A percentile compares a stretch with the other conserved stretches of the same genome.
Conservation (phyloP, 2,888 invertebrate species). For the Phortica okadai region DNA sequence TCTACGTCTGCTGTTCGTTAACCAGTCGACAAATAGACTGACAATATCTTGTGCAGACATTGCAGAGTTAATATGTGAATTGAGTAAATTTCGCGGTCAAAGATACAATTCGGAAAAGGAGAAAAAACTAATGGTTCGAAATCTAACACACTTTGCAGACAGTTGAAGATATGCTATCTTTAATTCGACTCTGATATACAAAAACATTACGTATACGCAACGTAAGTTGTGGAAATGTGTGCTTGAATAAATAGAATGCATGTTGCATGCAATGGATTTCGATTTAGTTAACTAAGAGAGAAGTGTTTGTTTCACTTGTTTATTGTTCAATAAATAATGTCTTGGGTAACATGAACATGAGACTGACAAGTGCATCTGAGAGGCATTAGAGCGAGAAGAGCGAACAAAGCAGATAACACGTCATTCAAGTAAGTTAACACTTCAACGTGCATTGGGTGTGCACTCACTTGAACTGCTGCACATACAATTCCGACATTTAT, state of each 20-base stretch:
- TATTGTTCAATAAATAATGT: constrained; percentile 48
- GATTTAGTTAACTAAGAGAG: not conserved
- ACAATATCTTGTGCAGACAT: too few relatives aligned
- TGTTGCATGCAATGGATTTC: not conserved
- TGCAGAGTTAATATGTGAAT: too few relatives aligned
- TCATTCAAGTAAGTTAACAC: not conserved
- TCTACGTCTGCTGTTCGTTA: too few relatives aligned
- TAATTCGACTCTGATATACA: not conserved
- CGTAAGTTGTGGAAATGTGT: constrained; percentile 34
- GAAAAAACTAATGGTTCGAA: too few relatives aligned
- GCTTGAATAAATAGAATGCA: not conserved
- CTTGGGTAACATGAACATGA: constrained; percentile 6
- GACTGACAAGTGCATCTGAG: constrained; percentile 54
- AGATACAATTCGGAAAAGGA: too few relatives aligned
- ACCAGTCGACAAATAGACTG: too few relatives aligned
- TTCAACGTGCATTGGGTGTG: constrained; percentile 19
- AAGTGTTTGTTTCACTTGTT: constrained; percentile 2
- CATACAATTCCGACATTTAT: constrained; percentile 51
- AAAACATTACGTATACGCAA: constrained; percentile 49
- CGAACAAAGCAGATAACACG: constrained; percentile 14
- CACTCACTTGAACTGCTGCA: constrained; percentile 46
- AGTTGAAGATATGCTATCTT: too few relatives aligned
- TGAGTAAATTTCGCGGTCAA: too few relatives aligned
- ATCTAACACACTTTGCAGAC: too few relatives aligned
- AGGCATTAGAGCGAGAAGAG: not conserved